phyloP scores from a whole-genome alignment of 2,888 invertebrate genomes.

The Drosophila mimica region DNA sequence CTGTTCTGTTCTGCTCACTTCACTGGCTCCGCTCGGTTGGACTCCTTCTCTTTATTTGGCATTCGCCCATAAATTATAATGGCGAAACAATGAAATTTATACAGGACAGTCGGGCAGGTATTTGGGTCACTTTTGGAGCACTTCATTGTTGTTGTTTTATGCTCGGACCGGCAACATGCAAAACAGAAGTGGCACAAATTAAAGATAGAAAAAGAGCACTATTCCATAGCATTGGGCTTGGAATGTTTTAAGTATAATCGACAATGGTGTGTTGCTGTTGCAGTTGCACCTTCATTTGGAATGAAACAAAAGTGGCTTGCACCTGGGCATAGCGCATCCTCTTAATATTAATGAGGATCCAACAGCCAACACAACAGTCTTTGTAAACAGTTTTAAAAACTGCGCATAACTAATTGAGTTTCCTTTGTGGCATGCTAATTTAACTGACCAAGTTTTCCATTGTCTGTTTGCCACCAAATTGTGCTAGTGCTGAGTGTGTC shows the following conservation, averaged over 20 bases:
- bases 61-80: conserved; percentile 63
- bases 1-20: conserved; percentile 49
- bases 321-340: conserved; percentile 36
- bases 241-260: not conserved
- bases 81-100: conserved; percentile 37
- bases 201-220: conserved; percentile 37
- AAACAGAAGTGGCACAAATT: conserved; percentile 74
- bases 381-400: conserved; percentile 20
- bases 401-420: conserved; percentile 56
- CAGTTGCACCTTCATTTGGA: conserved; percentile 43
- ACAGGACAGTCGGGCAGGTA: conserved; percentile 45
- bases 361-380: not conserved
- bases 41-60: conserved; percentile 8
- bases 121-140: conserved; percentile 65
- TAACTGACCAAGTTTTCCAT: conserved; percentile 42
- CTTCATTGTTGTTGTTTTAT: conserved; percentile 32
- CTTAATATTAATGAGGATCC: conserved; percentile 56
- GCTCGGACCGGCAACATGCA: conserved; percentile 41
- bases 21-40: conserved; percentile 47
- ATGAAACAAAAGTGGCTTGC: conserved; percentile 40
- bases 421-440: conserved; percentile 36
- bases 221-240: conserved; percentile 52
- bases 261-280: conserved; percentile 1
- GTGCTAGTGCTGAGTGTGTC: not conserved
- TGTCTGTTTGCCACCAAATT: conserved; percentile 30